Conservation (phyloP, 2,888 invertebrate genomes). For the Nomada flava region DNA sequence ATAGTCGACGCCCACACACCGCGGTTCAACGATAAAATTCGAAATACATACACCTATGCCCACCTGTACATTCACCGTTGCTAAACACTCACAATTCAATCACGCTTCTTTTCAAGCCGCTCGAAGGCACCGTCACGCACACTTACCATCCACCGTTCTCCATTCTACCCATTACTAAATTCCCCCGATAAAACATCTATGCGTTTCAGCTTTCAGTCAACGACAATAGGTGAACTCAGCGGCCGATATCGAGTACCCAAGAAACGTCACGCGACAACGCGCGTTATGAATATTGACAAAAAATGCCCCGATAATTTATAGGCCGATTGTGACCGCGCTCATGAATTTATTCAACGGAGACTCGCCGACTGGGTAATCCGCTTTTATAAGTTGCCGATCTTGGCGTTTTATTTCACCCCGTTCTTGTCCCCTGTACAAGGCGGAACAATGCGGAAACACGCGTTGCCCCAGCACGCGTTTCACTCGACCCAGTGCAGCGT, state of each 20-base stretch:
- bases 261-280: slow-evolving; percentile 26
- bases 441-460: slow-evolving; percentile 55
- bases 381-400: slow-evolving; percentile 59
- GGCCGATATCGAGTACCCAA: slow-evolving; percentile 18
- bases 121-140: background rate
- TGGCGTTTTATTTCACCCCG: slow-evolving; percentile 40
- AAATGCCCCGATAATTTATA: slow-evolving; percentile 64
- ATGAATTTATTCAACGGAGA: slow-evolving; percentile 69
- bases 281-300: slow-evolving; percentile 65
- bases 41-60: background rate
- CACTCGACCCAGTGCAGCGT: background rate
- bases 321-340: slow-evolving; percentile 66
- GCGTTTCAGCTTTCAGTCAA: slow-evolving; percentile 12
- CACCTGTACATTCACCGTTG: too few relatives aligned
- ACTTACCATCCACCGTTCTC: background rate
- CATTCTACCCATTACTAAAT: background rate
- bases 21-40: background rate
- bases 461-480: slow-evolving; percentile 7
- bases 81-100: background rate
- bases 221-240: slow-evolving; percentile 41
- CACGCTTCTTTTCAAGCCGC: background rate
- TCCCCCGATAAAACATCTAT: slow-evolving; percentile 17
- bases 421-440: slow-evolving; percentile 38
- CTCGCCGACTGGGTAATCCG: slow-evolving; percentile 47
- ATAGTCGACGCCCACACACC: background rate